Evolutionary conservation across 2,113 vertebrate genomes (phyloP).

Genomic region (Sinocyclocheilus maitianheensis): DNA sequence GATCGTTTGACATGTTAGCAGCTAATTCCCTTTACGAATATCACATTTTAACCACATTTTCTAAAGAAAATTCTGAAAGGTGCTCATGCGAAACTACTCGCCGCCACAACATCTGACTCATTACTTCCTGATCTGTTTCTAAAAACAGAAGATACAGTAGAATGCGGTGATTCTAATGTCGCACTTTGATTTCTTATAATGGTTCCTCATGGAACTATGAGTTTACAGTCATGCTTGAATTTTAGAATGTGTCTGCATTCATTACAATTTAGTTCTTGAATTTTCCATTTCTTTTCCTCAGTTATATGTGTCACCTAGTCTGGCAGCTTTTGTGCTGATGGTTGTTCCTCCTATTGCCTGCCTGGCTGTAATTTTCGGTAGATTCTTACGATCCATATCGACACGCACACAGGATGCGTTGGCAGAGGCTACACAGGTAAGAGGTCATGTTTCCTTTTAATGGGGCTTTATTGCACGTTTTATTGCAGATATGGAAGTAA

Average conservation of each 20-base stretch:
- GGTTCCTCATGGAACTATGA: not conserved
- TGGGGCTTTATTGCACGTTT: not conserved
- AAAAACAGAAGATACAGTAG: not conserved
- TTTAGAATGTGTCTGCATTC: no score
- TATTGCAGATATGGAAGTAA: not conserved
- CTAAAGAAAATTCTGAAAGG: no score
- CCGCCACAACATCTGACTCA: not conserved
- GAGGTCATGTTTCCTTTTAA: slow-evolving; percentile 6
- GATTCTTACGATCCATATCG: slow-evolving; percentile 88
- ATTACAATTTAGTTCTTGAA: not conserved
- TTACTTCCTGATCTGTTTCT: not conserved
- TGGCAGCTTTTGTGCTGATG: slow-evolving; percentile 89
- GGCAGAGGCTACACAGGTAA: slow-evolving; percentile 91
- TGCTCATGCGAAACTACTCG: no score
- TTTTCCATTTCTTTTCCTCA: slow-evolving; percentile 50
- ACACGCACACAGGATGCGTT: slow-evolving; percentile 91
- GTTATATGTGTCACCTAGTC: slow-evolving; percentile 91
- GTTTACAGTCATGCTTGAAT: not conserved
- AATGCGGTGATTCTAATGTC: not conserved
- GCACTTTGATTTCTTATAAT: not conserved
- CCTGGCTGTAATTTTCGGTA: slow-evolving; percentile 87
- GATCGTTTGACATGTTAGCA: slow-evolving; percentile 13
- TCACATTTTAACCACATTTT: not conserved
- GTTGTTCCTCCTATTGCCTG: slow-evolving; percentile 87
- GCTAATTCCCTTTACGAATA: not conserved